Base-by-base conservation (phyloP, 1,140 invertebrate genomes). In the Pissodes strobi region DNA sequence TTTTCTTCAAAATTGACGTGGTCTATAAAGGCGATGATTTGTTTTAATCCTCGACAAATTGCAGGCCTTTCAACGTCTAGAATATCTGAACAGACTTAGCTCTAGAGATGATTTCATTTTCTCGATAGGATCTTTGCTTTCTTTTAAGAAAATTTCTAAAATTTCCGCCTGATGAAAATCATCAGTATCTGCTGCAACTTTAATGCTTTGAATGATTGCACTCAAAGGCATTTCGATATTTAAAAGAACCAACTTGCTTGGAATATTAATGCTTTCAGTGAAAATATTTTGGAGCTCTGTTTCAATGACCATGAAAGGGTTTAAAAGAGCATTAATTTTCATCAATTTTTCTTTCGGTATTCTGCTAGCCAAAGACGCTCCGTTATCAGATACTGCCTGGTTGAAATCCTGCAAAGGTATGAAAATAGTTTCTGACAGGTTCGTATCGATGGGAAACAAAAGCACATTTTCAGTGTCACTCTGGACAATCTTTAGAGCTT, bases 361-460 rank as follows among this genome's bases (percentile, higher is more conserved):
- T 19, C 3, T 10, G 5, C 45, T 41, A n/a, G 19, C 2, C 1
- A 65, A 10, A 13, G 37, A 37, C n/a, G 45, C 6, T 34, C 56
- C 34, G 22, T 66, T 45, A 12, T 57, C 43, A n/a, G 13, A 10
- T 12, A 64, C 13, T 18, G 37, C 37, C 22, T 57, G 15, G 21
- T 22, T 15, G 10, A 69, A 45, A 34, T 59, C 39, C 30, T 69
- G 41, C 23, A 69, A 23, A 21, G 67, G 52, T 38, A 57, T 51
- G 1, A 62, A 55, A 12, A 68, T 9, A 3, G 23, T 41, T 45
- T 57, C 56, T 19, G 56, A 12, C 3, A 49, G 27, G 13, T 41
- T 55, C 6, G 46, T 59, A 13, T 60, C 56, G 4, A 56, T 25
- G 10, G 62, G 53, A 2, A 60, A 8, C n/a, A 41, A 15, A n/a